phyloP scores from a whole-genome alignment of 1,140 invertebrate species.

The Delia radicum region DNA sequence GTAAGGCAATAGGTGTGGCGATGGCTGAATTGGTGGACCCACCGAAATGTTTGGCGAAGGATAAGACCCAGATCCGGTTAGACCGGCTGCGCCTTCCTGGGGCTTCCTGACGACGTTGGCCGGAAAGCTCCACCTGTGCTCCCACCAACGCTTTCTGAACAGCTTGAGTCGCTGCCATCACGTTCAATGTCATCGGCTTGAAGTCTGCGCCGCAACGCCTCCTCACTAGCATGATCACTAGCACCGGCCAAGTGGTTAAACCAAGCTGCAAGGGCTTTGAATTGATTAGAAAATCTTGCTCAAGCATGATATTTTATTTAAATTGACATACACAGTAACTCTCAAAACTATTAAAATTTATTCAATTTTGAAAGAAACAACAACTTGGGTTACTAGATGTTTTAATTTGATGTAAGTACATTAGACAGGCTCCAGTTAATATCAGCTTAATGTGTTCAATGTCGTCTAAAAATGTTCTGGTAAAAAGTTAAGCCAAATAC shows the following conservation, averaged over 20 bases:
- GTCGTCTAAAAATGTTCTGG: no score
- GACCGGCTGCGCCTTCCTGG: slow-evolving; percentile 58
- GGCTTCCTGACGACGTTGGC: slow-evolving; percentile 59
- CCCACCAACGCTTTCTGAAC: slow-evolving; percentile 63
- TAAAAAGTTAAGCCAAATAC: no score
- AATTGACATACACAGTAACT: not conserved
- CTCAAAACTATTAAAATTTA: no score
- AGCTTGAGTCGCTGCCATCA: slow-evolving; percentile 66
- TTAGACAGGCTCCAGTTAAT: no score
- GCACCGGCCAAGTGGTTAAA: slow-evolving; percentile 59
- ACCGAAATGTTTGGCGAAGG: slow-evolving; percentile 83
- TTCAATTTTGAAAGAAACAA: no score
- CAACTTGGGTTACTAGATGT: no score
- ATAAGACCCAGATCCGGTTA: slow-evolving; percentile 61
- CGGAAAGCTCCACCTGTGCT: slow-evolving; percentile 62
- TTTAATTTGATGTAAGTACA: no score
- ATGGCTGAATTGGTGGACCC: slow-evolving; percentile 83
- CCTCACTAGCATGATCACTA: slow-evolving; percentile 57
- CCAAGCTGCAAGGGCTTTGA: slow-evolving; percentile 58
- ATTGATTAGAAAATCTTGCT: slow-evolving; percentile 29
- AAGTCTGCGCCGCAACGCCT: slow-evolving; percentile 59
- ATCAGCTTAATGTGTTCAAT: no score
- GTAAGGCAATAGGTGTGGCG: slow-evolving; percentile 79
- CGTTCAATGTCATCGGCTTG: slow-evolving; percentile 64
- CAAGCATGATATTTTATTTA: no score